phyloP scores from a whole-genome alignment of 1,140 invertebrate genomes.

The Pseudoatta argentina region DNA sequence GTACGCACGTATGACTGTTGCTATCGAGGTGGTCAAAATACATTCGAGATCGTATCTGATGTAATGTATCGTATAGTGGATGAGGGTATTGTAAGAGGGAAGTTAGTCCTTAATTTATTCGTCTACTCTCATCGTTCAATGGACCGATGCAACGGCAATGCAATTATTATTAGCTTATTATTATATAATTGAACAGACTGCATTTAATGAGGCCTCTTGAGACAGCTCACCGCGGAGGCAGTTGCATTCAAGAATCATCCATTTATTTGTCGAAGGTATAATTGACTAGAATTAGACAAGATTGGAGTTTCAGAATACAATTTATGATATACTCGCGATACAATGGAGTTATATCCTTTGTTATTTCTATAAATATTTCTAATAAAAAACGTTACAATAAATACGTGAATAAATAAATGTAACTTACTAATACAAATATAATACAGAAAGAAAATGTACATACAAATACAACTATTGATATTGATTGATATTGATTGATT shows the following conservation, averaged over 20 bases:
- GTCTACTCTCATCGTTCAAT: slow-evolving; percentile 71
- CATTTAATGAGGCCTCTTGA: slow-evolving; percentile 78
- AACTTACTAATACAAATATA: neutral
- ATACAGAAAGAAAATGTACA: neutral
- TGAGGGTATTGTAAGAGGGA: slow-evolving; percentile 77
- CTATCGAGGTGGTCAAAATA: slow-evolving; percentile 67
- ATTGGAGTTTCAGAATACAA: slow-evolving; percentile 48
- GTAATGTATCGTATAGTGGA: slow-evolving; percentile 68
- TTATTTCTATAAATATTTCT: neutral
- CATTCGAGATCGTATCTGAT: slow-evolving; percentile 65
- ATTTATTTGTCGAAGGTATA: slow-evolving; percentile 73
- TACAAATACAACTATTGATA: neutral
- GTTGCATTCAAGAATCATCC: slow-evolving; percentile 74
- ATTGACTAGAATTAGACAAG: slow-evolving; percentile 64
- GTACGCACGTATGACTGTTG: slow-evolving; percentile 35
- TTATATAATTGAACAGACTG: slow-evolving; percentile 76
- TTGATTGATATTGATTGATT: neutral
- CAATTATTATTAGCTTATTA: slow-evolving; percentile 80
- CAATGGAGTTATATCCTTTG: neutral
- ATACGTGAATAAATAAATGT: neutral
- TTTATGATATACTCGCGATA: slow-evolving; percentile 7
- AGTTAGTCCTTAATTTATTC: slow-evolving; percentile 79
- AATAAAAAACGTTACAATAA: neutral
- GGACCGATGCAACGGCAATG: slow-evolving; percentile 75
- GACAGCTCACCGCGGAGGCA: slow-evolving; percentile 66